Base-by-base conservation (phyloP, 37 sponge, comb jelly and placozoan genomes). In the Trichoplax adhaerens region DNA sequence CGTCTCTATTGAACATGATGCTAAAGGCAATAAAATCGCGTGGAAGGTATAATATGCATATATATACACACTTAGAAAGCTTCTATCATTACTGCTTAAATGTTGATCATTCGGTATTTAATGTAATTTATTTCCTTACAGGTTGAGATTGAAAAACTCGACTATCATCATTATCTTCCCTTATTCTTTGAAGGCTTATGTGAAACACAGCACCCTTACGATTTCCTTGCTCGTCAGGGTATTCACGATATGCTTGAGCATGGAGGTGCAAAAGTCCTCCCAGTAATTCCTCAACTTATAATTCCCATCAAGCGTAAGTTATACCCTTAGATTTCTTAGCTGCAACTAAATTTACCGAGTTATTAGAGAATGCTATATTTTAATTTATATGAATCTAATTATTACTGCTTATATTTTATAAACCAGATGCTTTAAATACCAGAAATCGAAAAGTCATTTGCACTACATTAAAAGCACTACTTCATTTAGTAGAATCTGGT, bases 211-310 rank as follows among this genome's bases (percentile, higher is more conserved):
- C 98, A 95, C 58, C 98, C 98, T 5, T 91, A 91, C 65, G 98
- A 95, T 79, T 95, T 95, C 83, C 91, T 95, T 80, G 89, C 98
- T 52, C 77, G 98, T 50, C 98, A 95, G 68, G 98, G 98, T 8
- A 87, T 95, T 3, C 98, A 95, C 66, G 98, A 95, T 81, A 95
- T 95, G 98, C 76, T 95, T 68, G 98, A 95, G 67, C 98, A 95
- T 58, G 95, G 95, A 0, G 81, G 84, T 2, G 53, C 76, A 7
- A 91, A 95, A 67, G 83, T 95, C 58, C 85, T 95, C 8, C 92
- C 98, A 4, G 98, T 91, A 46, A 91, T 95, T 58, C 98, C 98
- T 2, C 98, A 95, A 69, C 86, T 95, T 55, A 95, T 95, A 70
- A 95, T 95, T 65, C 98, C 98, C 62, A 91, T 91, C 58, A 95